Evolutionary conservation across 2,113 vertebrate species (phyloP), one percentile per base, ranked within the genome.

Genomic region (Lethenteron reissneri): DNA sequence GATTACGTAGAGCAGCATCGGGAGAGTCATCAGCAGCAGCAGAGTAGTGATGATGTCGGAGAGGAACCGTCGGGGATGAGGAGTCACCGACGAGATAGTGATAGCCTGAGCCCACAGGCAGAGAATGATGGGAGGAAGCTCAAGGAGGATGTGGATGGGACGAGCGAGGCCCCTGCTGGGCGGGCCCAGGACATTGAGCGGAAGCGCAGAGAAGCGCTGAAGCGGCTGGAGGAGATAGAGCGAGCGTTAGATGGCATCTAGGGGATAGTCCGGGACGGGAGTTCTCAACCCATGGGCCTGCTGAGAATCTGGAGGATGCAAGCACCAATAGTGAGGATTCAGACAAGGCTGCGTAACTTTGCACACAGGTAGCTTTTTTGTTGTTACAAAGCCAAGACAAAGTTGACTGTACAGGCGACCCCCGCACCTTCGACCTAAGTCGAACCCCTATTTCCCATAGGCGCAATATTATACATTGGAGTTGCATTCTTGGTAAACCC

Each of bases 201-300:
- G 76, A 99, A 99, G 82, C 80, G 94, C 75, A 88, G 86, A 70
- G 94, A 92, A 71, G 92, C 94, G 78, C 80, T 99, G 78, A 96
- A 90, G 82, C 89, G 92, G 83, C 84, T 99, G 19, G 94, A 99
- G 79, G 94, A 99, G 81, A 97, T 97, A 76, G 94, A 99, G 77
- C 88, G 88, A 77, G 94, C 97, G 81, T 83, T 99, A 79, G 95
- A 89, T 80, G 87, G 86, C 7, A 68, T 17, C 10, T 68, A 17
- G 64, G n/a, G 11, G 25, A 68, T 68, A 68, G 41, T 41, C 41
- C 41, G 41, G 41, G 41, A 41, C 41, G 41, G 41, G 41, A 41
- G 41, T 41, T 41, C 41, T 41, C 41, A 41, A 41, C 41, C 41
- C 41, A 41, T 41, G 41, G 41, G 41, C 41, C 41, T 41, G 41